Conservation (phyloP, 2,888 invertebrate species). For the Acanthopleura granulata region DNA sequence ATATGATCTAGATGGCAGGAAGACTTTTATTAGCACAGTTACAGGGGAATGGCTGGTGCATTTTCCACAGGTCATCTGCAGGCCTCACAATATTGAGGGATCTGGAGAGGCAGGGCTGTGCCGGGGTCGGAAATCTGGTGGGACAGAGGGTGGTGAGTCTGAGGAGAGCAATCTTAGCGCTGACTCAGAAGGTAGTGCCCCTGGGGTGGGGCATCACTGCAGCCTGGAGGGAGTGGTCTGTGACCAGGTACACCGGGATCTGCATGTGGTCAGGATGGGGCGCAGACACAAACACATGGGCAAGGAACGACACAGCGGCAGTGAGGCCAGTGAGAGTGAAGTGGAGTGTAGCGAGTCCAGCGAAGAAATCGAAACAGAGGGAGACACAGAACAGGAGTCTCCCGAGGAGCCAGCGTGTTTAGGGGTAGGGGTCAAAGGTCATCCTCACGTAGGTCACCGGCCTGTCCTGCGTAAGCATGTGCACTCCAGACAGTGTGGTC, state of each 20-base stretch:
- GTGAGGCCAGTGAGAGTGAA: slow-evolving; percentile 41
- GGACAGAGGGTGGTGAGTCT: neutral
- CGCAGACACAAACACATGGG: slow-evolving; percentile 18
- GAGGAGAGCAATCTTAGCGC: slow-evolving; percentile 12
- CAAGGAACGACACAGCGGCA: slow-evolving; percentile 37
- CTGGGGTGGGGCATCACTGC: neutral
- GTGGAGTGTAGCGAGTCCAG: slow-evolving; percentile 46
- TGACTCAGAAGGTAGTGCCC: neutral
- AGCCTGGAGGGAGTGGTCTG: neutral
- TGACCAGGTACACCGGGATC: neutral
- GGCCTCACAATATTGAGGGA: neutral
- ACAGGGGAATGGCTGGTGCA: neutral
- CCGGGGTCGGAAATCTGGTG: neutral
- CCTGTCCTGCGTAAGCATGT: slow-evolving; percentile 17
- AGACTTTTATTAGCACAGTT: too few species aligned
- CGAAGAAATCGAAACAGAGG: slow-evolving; percentile 30
- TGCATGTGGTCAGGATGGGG: neutral
- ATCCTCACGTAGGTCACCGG: neutral
- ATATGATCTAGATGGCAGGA: too few species aligned
- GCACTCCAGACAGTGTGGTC: slow-evolving; percentile 18
- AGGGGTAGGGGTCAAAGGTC: slow-evolving; percentile 30
- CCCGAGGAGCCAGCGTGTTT: slow-evolving; percentile 26
- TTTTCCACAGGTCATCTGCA: neutral
- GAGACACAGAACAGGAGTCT: slow-evolving; percentile 9
- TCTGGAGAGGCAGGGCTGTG: too few species aligned